Percentiles rank a stretch among this genome's conserved stretches.
Conservation (phyloP, 1,140 invertebrate genomes). For the Limonius californicus region DNA sequence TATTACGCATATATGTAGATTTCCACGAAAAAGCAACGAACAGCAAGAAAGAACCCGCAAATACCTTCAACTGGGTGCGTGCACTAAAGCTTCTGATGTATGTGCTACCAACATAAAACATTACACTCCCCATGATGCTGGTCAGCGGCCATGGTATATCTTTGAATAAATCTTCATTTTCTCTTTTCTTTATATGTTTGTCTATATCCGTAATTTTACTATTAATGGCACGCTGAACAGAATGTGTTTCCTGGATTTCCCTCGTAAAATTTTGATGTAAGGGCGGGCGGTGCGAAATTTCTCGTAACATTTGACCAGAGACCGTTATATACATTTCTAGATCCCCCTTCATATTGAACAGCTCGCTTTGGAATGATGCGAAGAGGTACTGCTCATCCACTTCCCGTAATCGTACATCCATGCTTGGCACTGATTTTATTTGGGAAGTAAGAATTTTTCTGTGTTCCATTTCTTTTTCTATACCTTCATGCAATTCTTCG, state of each 20-base stretch:
- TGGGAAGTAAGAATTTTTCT: not conserved
- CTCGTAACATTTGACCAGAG: not conserved
- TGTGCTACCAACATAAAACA: too few species aligned
- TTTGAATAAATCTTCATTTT: too few species aligned
- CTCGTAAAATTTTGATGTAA: not conserved
- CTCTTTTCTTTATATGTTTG: not conserved
- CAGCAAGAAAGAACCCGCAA: too few species aligned
- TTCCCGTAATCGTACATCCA: not conserved
- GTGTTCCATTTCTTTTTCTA: not conserved
- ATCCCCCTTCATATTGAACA: not conserved
- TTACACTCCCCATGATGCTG: too few species aligned
- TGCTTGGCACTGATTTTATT: not conserved
- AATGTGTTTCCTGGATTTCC: not conserved
- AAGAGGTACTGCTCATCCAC: not conserved
- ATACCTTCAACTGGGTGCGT: too few species aligned
- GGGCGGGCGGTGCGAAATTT: not conserved
- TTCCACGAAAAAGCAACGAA: too few species aligned
- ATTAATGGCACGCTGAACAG: not conserved
- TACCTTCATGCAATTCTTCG: not conserved
- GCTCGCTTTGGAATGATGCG: not conserved
- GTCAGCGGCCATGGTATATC: too few species aligned
- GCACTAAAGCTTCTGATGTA: too few species aligned
- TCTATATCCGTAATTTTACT: not conserved
- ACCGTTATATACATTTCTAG: not conserved
- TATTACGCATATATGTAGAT: too few species aligned